A percentile compares a stretch with the other conserved stretches of the same genome.
These are phyloP conservation scores for Odocoileus virginianus DNA, from an alignment of 2,113 vertebrate species.

Conservation along the genomic window DNA sequence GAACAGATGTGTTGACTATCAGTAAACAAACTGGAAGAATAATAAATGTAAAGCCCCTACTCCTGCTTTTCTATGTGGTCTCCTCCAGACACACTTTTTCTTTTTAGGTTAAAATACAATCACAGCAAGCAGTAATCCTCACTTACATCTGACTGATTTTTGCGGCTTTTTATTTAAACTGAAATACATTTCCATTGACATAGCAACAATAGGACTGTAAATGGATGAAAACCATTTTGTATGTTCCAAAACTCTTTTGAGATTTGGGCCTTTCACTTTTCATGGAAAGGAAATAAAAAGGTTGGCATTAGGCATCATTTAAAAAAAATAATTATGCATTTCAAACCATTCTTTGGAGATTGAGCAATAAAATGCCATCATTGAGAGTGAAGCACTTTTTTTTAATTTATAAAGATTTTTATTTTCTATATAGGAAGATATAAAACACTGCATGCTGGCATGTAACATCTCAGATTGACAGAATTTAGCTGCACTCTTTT, in stretches of 20 bases:
- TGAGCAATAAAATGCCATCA: not conserved
- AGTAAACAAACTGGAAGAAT: not conserved
- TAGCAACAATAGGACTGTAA: not conserved
- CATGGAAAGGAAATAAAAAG: not conserved
- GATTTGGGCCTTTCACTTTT: conserved; percentile 23
- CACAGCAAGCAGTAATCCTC: not conserved
- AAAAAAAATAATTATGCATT: conserved; percentile 1
- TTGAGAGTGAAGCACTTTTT: not conserved
- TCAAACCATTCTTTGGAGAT: not conserved
- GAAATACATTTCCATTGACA: conserved; percentile 26
- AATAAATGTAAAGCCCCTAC: not conserved
- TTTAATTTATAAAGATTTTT: not conserved
- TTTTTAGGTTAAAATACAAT: not conserved
- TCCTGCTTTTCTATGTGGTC: not conserved
- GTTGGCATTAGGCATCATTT: not conserved
- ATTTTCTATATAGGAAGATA: not conserved
- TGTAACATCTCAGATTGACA: not conserved
- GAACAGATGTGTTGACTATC: not conserved
- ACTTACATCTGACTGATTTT: conserved; percentile 1
- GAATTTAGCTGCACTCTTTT: not conserved
- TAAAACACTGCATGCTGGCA: not conserved
- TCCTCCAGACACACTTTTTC: not conserved
- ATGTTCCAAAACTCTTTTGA: not conserved
- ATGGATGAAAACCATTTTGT: not conserved
- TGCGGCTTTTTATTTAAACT: not conserved